Conservation (phyloP, 2,113 vertebrate species). For the Corythoichthys haematopterus region DNA sequence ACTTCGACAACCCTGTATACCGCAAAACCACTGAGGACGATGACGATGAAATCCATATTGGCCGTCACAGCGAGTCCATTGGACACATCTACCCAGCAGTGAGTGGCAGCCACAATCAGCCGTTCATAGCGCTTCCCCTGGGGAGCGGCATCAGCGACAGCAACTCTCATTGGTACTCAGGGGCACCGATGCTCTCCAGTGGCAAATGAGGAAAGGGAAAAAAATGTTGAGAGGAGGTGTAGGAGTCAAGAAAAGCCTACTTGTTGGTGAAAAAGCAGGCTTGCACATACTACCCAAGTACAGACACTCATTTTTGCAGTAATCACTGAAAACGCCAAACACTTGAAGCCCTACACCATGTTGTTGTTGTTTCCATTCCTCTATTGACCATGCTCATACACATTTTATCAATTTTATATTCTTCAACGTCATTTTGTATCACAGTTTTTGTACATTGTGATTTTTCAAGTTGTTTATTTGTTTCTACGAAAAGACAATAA, state of each 20-base stretch:
- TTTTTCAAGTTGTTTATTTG: conserved; percentile 16
- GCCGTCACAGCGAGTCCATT: conserved; percentile 82
- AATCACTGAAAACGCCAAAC: conserved; percentile 26
- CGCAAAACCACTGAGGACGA: conserved; percentile 97
- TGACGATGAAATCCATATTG: conserved; percentile 93
- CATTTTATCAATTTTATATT: conserved; percentile 15
- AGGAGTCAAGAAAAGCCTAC: conserved; percentile 24
- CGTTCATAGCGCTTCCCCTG: conserved; percentile 72
- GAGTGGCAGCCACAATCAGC: conserved; percentile 77
- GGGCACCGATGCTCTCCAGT: conserved; percentile 67
- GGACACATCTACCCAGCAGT: conserved; percentile 96
- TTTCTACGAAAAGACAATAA: conserved; percentile 1
- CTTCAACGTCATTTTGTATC: conserved; percentile 15
- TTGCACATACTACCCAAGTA: conserved; percentile 24
- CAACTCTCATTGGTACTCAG: conserved; percentile 76
- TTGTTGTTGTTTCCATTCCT: conserved; percentile 6
- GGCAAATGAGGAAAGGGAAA: conserved; percentile 59
- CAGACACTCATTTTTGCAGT: conserved; percentile 26
- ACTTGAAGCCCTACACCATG: conserved; percentile 15
- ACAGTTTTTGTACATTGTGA: conserved; percentile 18
- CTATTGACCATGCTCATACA: conserved; percentile 23
- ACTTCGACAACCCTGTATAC: conserved; percentile 98
- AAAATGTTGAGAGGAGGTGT: conserved; percentile 8
- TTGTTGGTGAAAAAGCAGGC: conserved; percentile 36
- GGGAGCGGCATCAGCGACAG: conserved; percentile 71